Evolutionary conservation across 2,797 vertebrate genomes (phyloP), one percentile per base, ranked within the genome.

Genomic region (Tenualosa ilisha): DNA sequence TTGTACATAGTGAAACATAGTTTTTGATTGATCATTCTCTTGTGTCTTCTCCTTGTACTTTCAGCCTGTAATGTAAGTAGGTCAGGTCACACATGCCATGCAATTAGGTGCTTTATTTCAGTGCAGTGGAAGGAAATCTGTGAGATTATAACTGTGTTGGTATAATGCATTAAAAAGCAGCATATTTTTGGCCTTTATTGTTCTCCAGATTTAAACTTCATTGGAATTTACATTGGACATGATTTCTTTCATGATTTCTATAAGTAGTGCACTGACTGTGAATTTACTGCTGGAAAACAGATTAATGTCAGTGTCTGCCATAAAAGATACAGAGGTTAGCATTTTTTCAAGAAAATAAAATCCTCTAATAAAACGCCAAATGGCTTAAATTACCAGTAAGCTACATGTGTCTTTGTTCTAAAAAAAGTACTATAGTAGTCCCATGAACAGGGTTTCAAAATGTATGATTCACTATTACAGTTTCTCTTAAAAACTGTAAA

Each of bases 41-140:
- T 61, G 59, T 31, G 43, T 79, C 37, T 79, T 46, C 2, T 79
- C 20, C 20, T 79, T 79, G 17, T 24, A 79, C 72, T 79, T 43
- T 79, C 15, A 6, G 40, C 68, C 37, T 40, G 0, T 75, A 75
- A 75, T 20, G 4, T 49, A 49, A 8, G 37, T 43, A 13, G 37
- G 68, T 75, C 68, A 79, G 40, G 17, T 79, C 72, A 46, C 72
- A 88, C 92, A 93, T 94, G 91, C 90, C 93, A 94, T 95, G 93
- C 93, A 91, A 87, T 88, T 88, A 83, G 81, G 86, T 89, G 83
- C 89, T 82, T 87, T 86, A 84, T 84, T 88, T 61, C 86, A 51
- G 81, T 43, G 84, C 24, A 13, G 82, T 84, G 51, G 84, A 85
- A 26, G 83, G 87, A 83, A 85, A 65, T 86, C 82, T 49, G n/a